phyloP scores from a whole-genome alignment of 2,888 invertebrate genomes.

The Linyphia triangularis region DNA sequence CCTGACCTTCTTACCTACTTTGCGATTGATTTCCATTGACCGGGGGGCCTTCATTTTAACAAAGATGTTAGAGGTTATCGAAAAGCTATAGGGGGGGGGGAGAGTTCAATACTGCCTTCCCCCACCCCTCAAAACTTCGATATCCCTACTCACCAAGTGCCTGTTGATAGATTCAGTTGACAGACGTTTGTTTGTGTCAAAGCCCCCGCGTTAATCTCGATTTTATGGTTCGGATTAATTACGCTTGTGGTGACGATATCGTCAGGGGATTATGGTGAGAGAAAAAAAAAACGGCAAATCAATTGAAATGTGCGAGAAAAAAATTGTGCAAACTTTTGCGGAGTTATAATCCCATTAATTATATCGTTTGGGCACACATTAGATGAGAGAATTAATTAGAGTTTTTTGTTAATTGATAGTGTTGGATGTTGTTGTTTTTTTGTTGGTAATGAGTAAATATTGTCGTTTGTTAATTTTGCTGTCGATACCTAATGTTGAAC shows the following conservation, averaged over 20 bases:
- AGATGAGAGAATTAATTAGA: constrained; percentile 9
- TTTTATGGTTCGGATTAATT: constrained; percentile 54
- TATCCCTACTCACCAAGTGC: constrained; percentile 17
- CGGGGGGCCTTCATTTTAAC: constrained; percentile 62
- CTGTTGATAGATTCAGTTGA: constrained; percentile 44
- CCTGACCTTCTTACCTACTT: constrained; percentile 57
- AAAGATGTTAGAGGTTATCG: constrained; percentile 73
- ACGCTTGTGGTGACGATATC: constrained; percentile 28
- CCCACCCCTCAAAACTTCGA: constrained; percentile 14
- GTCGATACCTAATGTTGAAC: neutral
- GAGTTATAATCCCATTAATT: constrained; percentile 63
- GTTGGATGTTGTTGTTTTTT: neutral
- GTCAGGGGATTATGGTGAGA: constrained; percentile 48
- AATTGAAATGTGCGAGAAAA: neutral
- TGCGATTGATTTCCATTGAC: constrained; percentile 72
- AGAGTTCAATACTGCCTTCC: neutral
- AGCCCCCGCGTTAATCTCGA: constrained; percentile 41
- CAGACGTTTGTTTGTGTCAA: constrained; percentile 50
- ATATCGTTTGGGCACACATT: constrained; percentile 53
- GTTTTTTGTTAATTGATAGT: neutral
- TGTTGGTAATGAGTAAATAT: neutral
- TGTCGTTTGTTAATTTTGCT: neutral
- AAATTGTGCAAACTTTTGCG: constrained; percentile 65
- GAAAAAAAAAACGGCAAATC: constrained; percentile 28
- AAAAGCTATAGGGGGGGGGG: constrained; percentile 57